These are phyloP conservation scores for Fulica atra DNA, from an alignment of 2,113 vertebrate genomes.

Conservation along the genomic window DNA sequence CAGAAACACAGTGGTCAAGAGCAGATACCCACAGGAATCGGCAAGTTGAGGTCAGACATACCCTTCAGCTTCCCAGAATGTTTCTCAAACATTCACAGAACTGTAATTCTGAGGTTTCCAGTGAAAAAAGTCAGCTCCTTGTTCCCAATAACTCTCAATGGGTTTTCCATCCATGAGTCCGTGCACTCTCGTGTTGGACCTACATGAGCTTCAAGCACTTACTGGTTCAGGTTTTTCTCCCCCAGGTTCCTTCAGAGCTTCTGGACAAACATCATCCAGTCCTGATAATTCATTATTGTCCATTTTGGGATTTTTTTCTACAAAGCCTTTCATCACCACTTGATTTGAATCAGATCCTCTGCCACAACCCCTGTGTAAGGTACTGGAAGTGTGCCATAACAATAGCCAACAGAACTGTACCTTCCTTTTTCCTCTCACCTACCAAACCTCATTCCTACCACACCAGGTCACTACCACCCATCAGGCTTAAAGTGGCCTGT, in stretches of 20 bases:
- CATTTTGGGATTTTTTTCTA: not conserved
- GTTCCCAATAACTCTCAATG: not conserved
- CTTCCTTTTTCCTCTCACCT: too few species aligned
- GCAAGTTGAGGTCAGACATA: not conserved
- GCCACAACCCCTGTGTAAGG: not conserved
- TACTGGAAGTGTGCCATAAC: too few species aligned
- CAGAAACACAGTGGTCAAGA: not conserved
- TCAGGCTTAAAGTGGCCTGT: too few species aligned
- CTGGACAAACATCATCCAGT: not conserved
- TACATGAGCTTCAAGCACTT: not conserved
- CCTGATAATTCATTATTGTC: not conserved
- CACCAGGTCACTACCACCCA: too few species aligned
- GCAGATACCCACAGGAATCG: not conserved
- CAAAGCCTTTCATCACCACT: not conserved
- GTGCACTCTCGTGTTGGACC: not conserved
- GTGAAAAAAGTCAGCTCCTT: not conserved
- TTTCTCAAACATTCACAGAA: not conserved
- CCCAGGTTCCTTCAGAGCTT: not conserved
- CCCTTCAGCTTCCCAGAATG: not conserved
- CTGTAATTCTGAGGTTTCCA: rapidly evolving
- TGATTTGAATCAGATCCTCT: not conserved
- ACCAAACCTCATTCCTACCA: too few species aligned
- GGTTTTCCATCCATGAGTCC: not conserved
- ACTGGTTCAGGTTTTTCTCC: not conserved
- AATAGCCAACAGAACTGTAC: too few species aligned